A percentile compares a stretch with the other conserved stretches of the same genome.
Conservation (phyloP, 2,797 vertebrate genomes). For the Triplophysa yarkandensis region DNA sequence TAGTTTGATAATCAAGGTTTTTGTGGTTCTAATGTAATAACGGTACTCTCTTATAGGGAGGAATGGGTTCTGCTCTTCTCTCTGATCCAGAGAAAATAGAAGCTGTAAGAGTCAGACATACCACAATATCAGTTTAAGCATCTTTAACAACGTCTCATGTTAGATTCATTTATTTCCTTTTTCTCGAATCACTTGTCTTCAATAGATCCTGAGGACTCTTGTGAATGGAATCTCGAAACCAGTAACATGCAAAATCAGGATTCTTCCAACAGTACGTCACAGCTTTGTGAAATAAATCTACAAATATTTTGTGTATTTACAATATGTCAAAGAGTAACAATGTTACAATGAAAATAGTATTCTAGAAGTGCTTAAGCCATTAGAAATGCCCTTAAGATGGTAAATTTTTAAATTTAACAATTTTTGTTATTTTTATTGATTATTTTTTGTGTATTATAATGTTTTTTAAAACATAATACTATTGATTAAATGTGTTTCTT, state of each 20-base stretch:
- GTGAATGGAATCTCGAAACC: slow-evolving; percentile 85
- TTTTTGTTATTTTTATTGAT: no score
- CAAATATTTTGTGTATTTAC: no score
- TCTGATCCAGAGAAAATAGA: slow-evolving; percentile 92
- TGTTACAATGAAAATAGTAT: no score
- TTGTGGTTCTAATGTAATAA: not conserved
- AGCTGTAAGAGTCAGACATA: slow-evolving; percentile 72
- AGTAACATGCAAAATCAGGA: slow-evolving; percentile 95
- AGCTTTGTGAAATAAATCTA: no score
- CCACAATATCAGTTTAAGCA: not conserved
- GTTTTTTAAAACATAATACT: no score
- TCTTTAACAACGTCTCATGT: not conserved
- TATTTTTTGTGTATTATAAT: no score
- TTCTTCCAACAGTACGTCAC: slow-evolving; percentile 89
- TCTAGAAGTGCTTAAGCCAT: no score
- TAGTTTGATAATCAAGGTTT: not conserved
- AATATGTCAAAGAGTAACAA: no score
- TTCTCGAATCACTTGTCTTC: not conserved
- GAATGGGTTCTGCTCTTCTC: slow-evolving; percentile 95
- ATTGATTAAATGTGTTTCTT: no score
- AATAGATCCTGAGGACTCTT: slow-evolving; percentile 87
- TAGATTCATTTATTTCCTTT: not conserved
- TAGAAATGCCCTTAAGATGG: no score
- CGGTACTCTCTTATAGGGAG: slow-evolving; percentile 78
- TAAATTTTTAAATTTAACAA: no score